phyloP scores from a whole-genome alignment of 30 jellyfish, hydroid and myxozoan genomes.

The Cassiopea andromeda region DNA sequence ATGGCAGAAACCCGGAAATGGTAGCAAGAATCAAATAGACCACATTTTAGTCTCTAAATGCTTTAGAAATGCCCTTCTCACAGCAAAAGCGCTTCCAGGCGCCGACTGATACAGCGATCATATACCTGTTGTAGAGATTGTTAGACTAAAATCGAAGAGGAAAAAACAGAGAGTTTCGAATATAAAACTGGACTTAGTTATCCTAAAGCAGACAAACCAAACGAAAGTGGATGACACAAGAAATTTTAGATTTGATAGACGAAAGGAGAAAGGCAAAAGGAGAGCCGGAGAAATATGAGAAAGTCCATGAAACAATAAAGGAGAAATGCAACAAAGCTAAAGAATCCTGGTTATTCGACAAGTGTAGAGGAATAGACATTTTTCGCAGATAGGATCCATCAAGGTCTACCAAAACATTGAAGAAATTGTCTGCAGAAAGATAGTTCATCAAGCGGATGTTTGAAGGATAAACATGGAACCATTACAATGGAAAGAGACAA shows the following conservation, averaged over 20 bases:
- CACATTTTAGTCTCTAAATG: slow-evolving; percentile 4
- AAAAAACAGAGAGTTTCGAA: no score
- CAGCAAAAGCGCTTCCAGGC: slow-evolving; percentile 3
- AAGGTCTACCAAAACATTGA: not conserved
- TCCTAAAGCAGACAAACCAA: not conserved
- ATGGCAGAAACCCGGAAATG: slow-evolving; percentile 35
- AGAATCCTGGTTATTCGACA: not conserved
- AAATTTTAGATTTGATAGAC: slow-evolving; percentile 10
- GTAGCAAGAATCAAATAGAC: slow-evolving; percentile 9
- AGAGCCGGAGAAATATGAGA: not conserved
- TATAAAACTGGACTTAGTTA: not conserved
- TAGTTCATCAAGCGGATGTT: not conserved
- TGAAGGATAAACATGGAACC: not conserved
- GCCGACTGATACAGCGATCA: slow-evolving; percentile 29
- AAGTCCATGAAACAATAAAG: not conserved
- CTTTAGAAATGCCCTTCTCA: not conserved
- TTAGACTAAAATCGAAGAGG: not conserved
- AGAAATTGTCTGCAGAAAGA: not conserved
- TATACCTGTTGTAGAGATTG: not conserved
- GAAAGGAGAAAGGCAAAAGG: not conserved
- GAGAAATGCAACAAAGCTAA: not conserved
- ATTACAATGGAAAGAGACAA: not conserved
- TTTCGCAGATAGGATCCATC: not conserved
- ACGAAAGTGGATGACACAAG: slow-evolving; percentile 4
- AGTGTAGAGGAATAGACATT: slow-evolving; percentile 18